Percentiles rank a stretch among this genome's conserved stretches.
Conservation (phyloP, 2,113 vertebrate species). For the Onychostoma macrolepis region DNA sequence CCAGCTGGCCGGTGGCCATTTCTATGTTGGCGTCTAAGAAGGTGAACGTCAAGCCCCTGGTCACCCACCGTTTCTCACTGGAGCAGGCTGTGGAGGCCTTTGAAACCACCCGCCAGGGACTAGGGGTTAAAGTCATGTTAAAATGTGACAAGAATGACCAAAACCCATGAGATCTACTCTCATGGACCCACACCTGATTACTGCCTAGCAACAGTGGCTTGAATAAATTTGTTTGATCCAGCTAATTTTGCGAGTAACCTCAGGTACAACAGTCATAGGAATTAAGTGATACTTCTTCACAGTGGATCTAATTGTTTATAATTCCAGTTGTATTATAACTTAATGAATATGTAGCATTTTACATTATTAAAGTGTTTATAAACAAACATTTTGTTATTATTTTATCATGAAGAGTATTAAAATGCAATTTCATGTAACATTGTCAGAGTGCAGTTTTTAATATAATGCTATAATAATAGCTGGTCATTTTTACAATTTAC, state of each 20-base stretch:
- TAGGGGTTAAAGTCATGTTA: constrained; percentile 94
- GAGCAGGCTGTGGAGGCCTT: constrained; percentile 91
- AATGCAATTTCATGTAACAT: background rate
- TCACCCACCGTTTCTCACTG: constrained; percentile 94
- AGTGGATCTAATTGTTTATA: background rate
- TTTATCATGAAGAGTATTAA: background rate
- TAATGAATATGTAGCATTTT: background rate
- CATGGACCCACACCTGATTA: background rate
- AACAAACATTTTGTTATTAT: background rate
- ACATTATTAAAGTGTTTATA: background rate
- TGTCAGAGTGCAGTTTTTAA: background rate
- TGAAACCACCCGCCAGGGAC: constrained; percentile 84
- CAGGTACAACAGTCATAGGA: background rate
- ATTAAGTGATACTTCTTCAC: background rate
- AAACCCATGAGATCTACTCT: constrained; percentile 78
- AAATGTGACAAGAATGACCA: constrained; percentile 90
- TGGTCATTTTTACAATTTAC: background rate
- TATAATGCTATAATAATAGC: background rate
- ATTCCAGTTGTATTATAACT: background rate
- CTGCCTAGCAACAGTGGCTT: background rate
- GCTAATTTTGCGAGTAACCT: background rate
- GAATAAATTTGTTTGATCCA: background rate
- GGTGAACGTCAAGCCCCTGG: constrained; percentile 88
- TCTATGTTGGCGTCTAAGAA: constrained; percentile 86
- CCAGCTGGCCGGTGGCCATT: constrained; percentile 94